phyloP scores from a whole-genome alignment of 2,113 vertebrate species.

The Elaphurus davidianus region DNA sequence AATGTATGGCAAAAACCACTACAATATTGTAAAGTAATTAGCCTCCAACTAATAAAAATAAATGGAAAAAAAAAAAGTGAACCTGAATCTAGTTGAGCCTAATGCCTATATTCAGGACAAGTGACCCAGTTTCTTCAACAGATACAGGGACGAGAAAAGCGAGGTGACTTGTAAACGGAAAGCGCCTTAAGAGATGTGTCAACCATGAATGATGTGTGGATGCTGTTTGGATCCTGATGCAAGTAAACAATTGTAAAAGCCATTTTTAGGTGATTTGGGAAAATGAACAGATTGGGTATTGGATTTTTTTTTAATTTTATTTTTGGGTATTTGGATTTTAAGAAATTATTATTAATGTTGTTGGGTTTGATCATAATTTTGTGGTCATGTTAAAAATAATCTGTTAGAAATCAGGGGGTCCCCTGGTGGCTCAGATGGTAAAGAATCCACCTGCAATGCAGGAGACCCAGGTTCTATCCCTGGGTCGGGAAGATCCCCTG shows the following conservation, averaged over 20 bases:
- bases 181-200: not conserved
- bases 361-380: conserved; percentile 32
- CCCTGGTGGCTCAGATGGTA: not conserved
- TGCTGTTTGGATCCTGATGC: not conserved
- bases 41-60: too few relatives aligned
- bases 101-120: not conserved
- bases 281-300: not conserved
- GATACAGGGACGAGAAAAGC: not conserved
- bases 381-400: conserved; percentile 28
- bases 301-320: too few relatives aligned
- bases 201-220: not conserved
- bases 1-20: too few relatives aligned
- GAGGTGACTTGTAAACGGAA: not conserved
- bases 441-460: not conserved
- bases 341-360: conserved; percentile 3
- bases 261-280: not conserved
- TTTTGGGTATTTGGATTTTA: not conserved
- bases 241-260: not conserved
- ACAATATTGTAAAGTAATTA: too few relatives aligned
- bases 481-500: not conserved
- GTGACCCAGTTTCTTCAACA: not conserved
- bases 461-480: not conserved
- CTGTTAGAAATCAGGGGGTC: not conserved
- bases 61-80: not conserved
- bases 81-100: not conserved